Percentiles rank a stretch among this genome's conserved stretches.
phyloP scores from a whole-genome alignment of 2,888 invertebrate genomes.

The Malacosoma neustria region DNA sequence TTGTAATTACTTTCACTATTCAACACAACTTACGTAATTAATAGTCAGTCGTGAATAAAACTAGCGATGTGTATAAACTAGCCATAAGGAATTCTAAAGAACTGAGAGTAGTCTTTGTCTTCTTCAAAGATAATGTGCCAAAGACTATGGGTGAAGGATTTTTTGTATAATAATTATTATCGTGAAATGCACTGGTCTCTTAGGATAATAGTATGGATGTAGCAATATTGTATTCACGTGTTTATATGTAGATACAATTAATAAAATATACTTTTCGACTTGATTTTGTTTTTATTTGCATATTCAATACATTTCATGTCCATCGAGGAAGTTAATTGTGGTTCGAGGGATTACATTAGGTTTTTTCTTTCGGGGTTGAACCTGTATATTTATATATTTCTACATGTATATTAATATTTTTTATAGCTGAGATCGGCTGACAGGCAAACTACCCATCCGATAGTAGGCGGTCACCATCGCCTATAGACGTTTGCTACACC shows the following conservation, averaged over 20 bases:
- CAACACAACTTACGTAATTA: too few species aligned
- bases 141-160: constrained; percentile 61
- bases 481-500: too few species aligned
- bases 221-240: constrained; percentile 62
- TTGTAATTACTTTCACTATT: too few species aligned
- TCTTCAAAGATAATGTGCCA: constrained; percentile 72
- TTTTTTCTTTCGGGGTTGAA: too few species aligned
- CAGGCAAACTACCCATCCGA: too few species aligned
- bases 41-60: constrained; percentile 16
- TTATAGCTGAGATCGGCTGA: too few species aligned
- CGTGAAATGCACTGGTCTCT: constrained; percentile 68
- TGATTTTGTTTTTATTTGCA: not conserved
- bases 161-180: constrained; percentile 40
- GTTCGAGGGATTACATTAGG: too few species aligned
- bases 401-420: too few species aligned
- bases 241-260: constrained; percentile 67
- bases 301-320: too few species aligned
- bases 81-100: constrained; percentile 41
- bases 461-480: too few species aligned
- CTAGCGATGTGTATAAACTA: constrained; percentile 37
- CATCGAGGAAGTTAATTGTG: too few species aligned
- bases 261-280: constrained; percentile 7
- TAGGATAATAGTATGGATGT: constrained; percentile 56
- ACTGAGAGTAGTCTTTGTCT: constrained; percentile 68
- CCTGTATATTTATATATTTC: too few species aligned